These are phyloP conservation scores for Ammodytes dubius DNA, from an alignment of 2,113 vertebrate species.

Conservation along the genomic window DNA sequence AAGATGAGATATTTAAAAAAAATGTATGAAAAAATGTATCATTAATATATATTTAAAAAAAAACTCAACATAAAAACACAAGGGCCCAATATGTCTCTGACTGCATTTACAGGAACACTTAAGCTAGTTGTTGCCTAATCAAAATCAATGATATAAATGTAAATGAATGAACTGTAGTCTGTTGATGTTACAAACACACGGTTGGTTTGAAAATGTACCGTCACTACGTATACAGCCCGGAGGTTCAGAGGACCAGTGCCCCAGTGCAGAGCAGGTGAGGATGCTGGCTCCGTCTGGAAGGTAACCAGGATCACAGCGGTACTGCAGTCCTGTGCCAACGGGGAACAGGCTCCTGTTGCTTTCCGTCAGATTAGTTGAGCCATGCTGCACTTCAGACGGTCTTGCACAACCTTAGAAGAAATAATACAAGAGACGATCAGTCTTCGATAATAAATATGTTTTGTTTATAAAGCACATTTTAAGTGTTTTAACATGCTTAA, in stretches of 20 bases:
- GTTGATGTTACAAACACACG: background rate
- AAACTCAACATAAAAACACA: background rate
- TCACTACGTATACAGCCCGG: slow-evolving; percentile 81
- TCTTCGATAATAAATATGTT: background rate
- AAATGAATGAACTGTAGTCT: background rate
- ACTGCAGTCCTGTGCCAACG: slow-evolving; percentile 79
- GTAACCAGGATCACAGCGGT: slow-evolving; percentile 82
- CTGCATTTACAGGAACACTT: background rate
- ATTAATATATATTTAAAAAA: background rate
- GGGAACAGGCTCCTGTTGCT: slow-evolving; percentile 78
- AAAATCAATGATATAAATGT: background rate
- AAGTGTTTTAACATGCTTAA: background rate
- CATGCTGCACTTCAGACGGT: slow-evolving; percentile 74
- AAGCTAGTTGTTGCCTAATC: background rate
- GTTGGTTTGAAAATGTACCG: slow-evolving; percentile 55
- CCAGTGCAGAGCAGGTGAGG: slow-evolving; percentile 73
- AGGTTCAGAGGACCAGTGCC: slow-evolving; percentile 80
- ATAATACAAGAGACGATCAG: background rate
- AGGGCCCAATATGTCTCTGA: background rate
- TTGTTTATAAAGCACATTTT: background rate
- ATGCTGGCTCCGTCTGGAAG: slow-evolving; percentile 73
- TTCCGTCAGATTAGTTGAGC: slow-evolving; percentile 80
- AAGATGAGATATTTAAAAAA: background rate
- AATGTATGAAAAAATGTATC: too few relatives aligned
- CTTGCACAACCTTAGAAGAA: slow-evolving; percentile 72